Evolutionary conservation across 2,113 vertebrate species (phyloP).

Genomic region (Prinia subflava): DNA sequence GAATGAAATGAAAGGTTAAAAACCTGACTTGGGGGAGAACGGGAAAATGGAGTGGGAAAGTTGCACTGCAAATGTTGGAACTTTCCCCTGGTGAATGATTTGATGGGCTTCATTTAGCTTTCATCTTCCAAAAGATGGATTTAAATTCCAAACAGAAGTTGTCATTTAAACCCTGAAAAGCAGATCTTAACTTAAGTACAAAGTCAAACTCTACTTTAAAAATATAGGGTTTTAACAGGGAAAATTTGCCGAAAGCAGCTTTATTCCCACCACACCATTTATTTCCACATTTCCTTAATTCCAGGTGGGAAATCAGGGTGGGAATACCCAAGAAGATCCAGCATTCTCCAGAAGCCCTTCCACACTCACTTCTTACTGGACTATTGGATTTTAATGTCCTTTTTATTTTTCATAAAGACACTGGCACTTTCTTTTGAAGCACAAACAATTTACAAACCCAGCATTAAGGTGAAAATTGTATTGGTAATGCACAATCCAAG

Average conservation of each 20-base stretch:
- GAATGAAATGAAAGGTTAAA: background rate
- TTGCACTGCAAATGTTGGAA: background rate
- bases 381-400: background rate
- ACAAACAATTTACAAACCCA: background rate
- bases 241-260: background rate
- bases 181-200: background rate
- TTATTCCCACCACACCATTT: background rate
- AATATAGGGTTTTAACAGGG: rapidly evolving
- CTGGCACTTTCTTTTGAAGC: background rate
- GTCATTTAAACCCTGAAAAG: background rate
- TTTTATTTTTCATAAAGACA: background rate
- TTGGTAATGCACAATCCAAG: background rate
- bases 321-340: background rate
- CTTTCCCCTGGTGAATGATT: background rate
- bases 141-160: background rate
- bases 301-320: background rate
- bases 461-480: rapidly evolving
- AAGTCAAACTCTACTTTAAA: background rate
- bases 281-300: background rate
- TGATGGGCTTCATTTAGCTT: background rate
- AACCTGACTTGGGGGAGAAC: background rate
- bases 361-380: background rate
- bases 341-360: background rate
- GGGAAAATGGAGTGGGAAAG: background rate
- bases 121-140: background rate